phyloP scores from a whole-genome alignment of 2,888 invertebrate species.

The Caenorhabditis macrosperma region DNA sequence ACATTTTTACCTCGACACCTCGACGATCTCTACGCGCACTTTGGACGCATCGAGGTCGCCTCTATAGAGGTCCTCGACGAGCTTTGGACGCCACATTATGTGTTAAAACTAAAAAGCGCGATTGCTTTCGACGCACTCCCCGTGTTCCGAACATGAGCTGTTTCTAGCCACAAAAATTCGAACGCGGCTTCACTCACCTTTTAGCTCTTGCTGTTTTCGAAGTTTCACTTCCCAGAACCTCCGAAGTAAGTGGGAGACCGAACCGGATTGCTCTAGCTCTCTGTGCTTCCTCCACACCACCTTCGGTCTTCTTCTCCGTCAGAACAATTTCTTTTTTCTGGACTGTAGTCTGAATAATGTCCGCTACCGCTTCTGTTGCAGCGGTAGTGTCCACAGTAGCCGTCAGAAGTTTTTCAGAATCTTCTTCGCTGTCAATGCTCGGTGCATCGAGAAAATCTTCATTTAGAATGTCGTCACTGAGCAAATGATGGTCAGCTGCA shows the following conservation, averaged over 20 bases:
- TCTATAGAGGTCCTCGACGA: no score
- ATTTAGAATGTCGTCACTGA: slow-evolving; percentile 50
- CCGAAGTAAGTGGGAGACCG: slow-evolving; percentile 45
- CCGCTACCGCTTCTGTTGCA: neutral
- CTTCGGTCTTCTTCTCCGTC: slow-evolving; percentile 6
- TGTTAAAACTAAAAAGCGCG: no score
- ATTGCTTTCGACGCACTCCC: no score
- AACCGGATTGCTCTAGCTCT: slow-evolving; percentile 49
- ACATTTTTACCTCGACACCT: no score
- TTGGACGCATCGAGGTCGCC: no score
- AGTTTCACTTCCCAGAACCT: slow-evolving; percentile 7
- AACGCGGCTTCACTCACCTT: slow-evolving; percentile 18
- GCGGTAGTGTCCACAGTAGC: neutral
- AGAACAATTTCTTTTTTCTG: slow-evolving; percentile 11
- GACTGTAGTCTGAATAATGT: neutral
- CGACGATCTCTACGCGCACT: no score
- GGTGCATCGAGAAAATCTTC: slow-evolving; percentile 55
- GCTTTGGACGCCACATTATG: no score
- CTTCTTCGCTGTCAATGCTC: slow-evolving; percentile 41
- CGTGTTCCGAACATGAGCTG: no score
- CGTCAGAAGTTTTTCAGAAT: slow-evolving; percentile 24
- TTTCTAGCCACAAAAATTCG: no score
- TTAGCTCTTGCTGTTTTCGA: slow-evolving; percentile 48
- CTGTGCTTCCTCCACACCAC: slow-evolving; percentile 28
- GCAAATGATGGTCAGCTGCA: slow-evolving; percentile 16